Evolutionary conservation across 2,888 invertebrate genomes (phyloP), one percentile per base, ranked within the genome.

Genomic region (Carabus problematicus): DNA sequence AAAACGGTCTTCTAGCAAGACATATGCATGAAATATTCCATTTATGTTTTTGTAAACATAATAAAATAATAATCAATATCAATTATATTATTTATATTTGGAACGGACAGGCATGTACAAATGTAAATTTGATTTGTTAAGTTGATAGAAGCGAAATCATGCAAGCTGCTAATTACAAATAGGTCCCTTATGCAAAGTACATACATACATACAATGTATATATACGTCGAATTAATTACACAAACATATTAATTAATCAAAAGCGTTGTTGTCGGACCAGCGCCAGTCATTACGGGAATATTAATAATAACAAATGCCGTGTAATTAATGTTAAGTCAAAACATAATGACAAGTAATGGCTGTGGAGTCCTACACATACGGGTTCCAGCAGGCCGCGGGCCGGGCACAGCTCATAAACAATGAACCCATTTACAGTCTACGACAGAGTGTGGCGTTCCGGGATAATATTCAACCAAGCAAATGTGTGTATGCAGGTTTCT

Each of bases 241-340:
- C 69, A 62, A 69, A 69, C 69, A 69, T 69, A 69, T 69, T 43
- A 69, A 69, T 69, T 69, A 69, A 69, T 69, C 69, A 69, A 69
- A 69, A 52, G 40, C 69, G 62, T 9, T 39, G 56, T 14, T 19
- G 41, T 12, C 6, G 59, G 11, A 19, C 19, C 47, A 42, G 29
- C 45, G 47, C 59, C 66, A 55, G 60, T 42, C 19, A 54, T 60
- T 64, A 70, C 55, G 59, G 59, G 64, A 70, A 70, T 70, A 70
- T 70, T 70, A 70, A 70, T 70, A 70, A 70, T 70, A 70, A 70
- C 70, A 64, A 70, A 70, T 69, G 61, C 67, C 39, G 63, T 29
- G 70, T 70, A 70, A 70, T 70, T 70, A 70, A 70, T 70, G 70
- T 70, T 59, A 70, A 70, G 70, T 70, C 64, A 64, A 70, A 64